phyloP scores from a whole-genome alignment of 2,797 vertebrate species.

The Platalea minor region DNA sequence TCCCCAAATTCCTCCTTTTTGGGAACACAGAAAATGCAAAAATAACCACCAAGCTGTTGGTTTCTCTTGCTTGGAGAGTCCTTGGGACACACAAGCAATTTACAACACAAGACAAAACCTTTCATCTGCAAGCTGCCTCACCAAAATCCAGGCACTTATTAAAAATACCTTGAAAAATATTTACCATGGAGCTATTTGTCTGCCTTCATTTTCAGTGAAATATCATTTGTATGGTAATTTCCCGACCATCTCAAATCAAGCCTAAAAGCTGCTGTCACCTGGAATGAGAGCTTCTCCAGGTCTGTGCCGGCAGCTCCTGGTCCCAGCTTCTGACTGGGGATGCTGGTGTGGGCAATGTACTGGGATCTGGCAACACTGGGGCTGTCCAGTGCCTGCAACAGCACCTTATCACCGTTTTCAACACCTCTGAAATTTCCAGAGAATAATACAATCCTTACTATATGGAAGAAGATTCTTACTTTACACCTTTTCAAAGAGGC shows the following conservation, averaged over 20 bases:
- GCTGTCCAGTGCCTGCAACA: background rate
- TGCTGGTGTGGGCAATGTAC: accelerated
- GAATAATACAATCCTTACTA: accelerated
- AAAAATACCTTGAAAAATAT: background rate
- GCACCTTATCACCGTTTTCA: accelerated
- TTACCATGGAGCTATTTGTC: accelerated
- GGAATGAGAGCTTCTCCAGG: background rate
- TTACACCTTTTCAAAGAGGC: accelerated
- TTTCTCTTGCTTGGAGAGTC: background rate
- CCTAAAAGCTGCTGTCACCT: background rate
- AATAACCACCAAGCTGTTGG: background rate
- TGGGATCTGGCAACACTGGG: too few relatives aligned
- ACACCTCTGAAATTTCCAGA: background rate
- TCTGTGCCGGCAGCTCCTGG: background rate
- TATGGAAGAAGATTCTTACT: background rate
- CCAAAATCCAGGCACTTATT: background rate
- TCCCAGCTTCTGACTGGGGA: accelerated
- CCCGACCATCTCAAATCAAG: accelerated
- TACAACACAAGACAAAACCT: background rate
- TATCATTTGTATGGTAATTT: background rate
- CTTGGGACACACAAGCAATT: background rate
- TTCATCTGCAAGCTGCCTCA: background rate
- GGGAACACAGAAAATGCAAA: background rate
- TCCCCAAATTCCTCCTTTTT: background rate
- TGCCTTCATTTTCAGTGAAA: background rate